phyloP scores from a whole-genome alignment of 2,797 vertebrate species.

The Typhlichthys subterraneus region DNA sequence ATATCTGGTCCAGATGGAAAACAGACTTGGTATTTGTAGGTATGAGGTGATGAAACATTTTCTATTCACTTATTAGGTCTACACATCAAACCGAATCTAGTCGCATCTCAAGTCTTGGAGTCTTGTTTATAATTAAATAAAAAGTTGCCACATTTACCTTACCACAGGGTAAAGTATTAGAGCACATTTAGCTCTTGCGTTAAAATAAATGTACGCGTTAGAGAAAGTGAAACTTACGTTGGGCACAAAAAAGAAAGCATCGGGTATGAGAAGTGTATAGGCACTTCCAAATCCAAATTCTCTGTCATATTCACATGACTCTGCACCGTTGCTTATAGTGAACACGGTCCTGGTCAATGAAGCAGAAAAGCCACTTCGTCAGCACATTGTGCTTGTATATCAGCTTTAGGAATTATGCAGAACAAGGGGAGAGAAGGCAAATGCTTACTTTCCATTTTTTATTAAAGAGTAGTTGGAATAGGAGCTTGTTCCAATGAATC shows the following conservation, averaged over 20 bases:
- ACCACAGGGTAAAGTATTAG: too few relatives aligned
- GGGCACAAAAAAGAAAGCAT: conserved; percentile 40
- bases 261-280: conserved; percentile 79
- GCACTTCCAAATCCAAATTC: conserved; percentile 84
- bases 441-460: conserved; percentile 78
- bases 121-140: too few relatives aligned
- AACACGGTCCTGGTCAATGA: conserved; percentile 49
- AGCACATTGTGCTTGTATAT: not conserved
- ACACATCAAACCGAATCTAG: too few relatives aligned
- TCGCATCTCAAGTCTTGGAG: too few relatives aligned
- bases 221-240: conserved; percentile 58
- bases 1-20: not conserved
- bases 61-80: too few relatives aligned
- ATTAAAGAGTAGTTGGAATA: conserved; percentile 73
- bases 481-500: conserved; percentile 31
- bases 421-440: not conserved
- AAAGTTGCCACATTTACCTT: too few relatives aligned
- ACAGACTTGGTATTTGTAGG: not conserved
- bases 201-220: not conserved
- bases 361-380: conserved; percentile 3
- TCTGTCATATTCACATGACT: conserved; percentile 59
- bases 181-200: too few relatives aligned
- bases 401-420: not conserved
- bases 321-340: not conserved
- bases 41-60: too few relatives aligned